phyloP scores from a whole-genome alignment of 2,797 vertebrate genomes.

The Sebastolobus alascanus region DNA sequence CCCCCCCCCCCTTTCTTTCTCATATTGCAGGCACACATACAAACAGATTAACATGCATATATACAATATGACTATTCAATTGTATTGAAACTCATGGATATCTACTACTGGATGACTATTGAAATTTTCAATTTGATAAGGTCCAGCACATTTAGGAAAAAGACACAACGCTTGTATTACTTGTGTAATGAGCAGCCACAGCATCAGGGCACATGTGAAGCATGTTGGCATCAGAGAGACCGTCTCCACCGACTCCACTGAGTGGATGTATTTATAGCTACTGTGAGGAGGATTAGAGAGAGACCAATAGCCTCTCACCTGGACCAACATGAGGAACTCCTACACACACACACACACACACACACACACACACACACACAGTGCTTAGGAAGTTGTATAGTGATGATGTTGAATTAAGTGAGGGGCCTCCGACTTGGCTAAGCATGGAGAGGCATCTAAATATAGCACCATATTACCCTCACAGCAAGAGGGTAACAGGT shows the following conservation, averaged over 20 bases:
- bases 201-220: conserved; percentile 17
- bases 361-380: not conserved
- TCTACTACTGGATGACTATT: too few relatives aligned
- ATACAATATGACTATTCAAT: not conserved
- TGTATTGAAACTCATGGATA: not conserved
- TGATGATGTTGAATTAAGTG: not conserved
- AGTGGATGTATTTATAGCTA: conserved; percentile 15
- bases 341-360: not conserved
- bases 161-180: not conserved
- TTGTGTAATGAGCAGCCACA: not conserved
- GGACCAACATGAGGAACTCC: conserved; percentile 11
- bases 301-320: conserved; percentile 32
- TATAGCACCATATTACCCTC: not conserved
- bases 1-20: too few relatives aligned
- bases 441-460: not conserved
- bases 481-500: too few relatives aligned
- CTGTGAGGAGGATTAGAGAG: conserved; percentile 40
- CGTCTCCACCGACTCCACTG: not conserved
- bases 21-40: not conserved
- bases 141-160: not conserved
- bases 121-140: not conserved
- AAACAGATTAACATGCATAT: not conserved
- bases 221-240: conserved; percentile 4
- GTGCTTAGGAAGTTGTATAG: not conserved
- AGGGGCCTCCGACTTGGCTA: not conserved